Evolutionary conservation across 1,140 invertebrate species (phyloP).

Genomic region (Aphidius ervi): DNA sequence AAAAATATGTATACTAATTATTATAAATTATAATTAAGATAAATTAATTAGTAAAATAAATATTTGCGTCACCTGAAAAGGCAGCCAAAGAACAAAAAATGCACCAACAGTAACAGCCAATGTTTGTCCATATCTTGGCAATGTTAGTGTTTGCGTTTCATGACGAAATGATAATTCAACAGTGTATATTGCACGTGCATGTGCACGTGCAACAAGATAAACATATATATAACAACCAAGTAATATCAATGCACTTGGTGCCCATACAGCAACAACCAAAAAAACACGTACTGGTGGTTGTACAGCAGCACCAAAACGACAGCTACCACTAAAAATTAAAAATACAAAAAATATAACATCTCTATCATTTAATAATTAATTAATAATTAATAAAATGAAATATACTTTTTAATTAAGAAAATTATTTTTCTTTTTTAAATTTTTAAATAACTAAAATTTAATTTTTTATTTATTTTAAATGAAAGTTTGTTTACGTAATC

Average conservation of each 20-base stretch:
- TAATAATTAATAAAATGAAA: too few relatives aligned
- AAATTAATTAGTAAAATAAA: not conserved
- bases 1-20: not conserved
- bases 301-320: constrained; percentile 52
- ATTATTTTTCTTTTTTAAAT: too few relatives aligned
- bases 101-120: constrained; percentile 62
- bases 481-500: too few relatives aligned
- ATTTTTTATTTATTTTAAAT: too few relatives aligned
- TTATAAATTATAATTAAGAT: not conserved
- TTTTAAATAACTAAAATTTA: too few relatives aligned
- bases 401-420: too few relatives aligned
- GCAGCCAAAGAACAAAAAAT: constrained; percentile 61
- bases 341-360: not conserved
- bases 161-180: constrained; percentile 60
- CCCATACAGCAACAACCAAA: constrained; percentile 57
- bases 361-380: too few relatives aligned
- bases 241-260: constrained; percentile 56
- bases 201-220: constrained; percentile 62
- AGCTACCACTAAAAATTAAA: constrained; percentile 45
- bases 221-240: constrained; percentile 65
- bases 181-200: constrained; percentile 64
- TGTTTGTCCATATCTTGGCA: constrained; percentile 61
- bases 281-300: constrained; percentile 53
- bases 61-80: constrained; percentile 55
- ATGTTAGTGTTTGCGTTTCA: constrained; percentile 47